These are phyloP conservation scores for Caranx ignobilis DNA, from an alignment of 2,113 vertebrate genomes.

Conservation along the genomic window DNA sequence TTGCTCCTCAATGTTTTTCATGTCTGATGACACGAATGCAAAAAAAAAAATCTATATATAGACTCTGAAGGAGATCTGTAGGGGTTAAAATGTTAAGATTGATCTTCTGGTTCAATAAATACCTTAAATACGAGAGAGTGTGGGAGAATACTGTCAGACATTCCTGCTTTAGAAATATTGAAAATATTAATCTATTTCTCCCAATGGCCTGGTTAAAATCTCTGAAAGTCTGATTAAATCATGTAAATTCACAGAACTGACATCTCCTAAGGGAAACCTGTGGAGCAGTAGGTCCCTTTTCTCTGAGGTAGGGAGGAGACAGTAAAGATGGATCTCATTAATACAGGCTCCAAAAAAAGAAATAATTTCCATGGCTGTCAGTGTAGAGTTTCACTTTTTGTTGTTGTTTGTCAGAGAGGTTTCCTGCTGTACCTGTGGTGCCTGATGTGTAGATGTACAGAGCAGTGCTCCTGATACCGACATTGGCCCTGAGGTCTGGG, in stretches of 20 bases:
- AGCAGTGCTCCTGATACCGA: conserved; percentile 75
- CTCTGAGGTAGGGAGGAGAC: neutral
- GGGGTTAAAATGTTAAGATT: neutral
- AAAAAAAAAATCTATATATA: neutral
- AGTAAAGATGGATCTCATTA: neutral
- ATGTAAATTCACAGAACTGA: neutral
- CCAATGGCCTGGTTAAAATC: neutral
- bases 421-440: conserved; percentile 66
- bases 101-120: neutral
- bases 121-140: no score
- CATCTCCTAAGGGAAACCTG: neutral
- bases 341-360: neutral
- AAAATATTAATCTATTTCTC: neutral
- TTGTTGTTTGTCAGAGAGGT: neutral
- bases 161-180: neutral
- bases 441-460: conserved; percentile 89
- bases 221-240: neutral
- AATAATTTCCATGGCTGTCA: neutral
- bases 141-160: no score
- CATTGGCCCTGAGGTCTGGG: conserved; percentile 66
- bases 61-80: neutral
- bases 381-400: neutral
- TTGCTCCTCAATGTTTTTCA: neutral
- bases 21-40: neutral
- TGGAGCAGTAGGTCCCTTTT: neutral